Base-by-base conservation (phyloP, 2,113 vertebrate species). In the Halichoeres trimaculatus region DNA sequence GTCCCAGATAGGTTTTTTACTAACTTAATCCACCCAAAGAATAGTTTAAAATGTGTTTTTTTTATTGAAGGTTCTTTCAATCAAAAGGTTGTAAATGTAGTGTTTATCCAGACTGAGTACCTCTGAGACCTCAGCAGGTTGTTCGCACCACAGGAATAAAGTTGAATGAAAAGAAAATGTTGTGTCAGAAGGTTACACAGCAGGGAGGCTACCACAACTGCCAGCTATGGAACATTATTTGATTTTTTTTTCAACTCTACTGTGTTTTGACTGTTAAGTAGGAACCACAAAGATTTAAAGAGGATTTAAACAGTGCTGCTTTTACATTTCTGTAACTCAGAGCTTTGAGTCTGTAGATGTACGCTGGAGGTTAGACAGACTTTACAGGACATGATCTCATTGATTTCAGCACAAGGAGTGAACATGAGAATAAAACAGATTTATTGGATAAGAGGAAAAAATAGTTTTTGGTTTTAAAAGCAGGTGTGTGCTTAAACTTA, bases 41-140 rank as follows among this genome's bases (percentile, higher is more conserved):
- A 56, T 40, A 43, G 40, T 50, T 68, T 50, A 26, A 70, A 62
- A 4, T 30, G 30, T 30, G 30, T 30, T 30, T 38, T 30, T 23
- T 78, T 59, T 61, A 61, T 72, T 84, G 63, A 35, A 30, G 36
- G 19, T n/a, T 48, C 65, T 78, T 91, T 85, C 53, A 62, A 45
- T 77, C 47, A 63, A 30, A 64, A 84, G 59, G 60, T 70, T 81
- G 54, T 74, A 72, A 88, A 75, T 66, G 36, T 70, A 65, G 84
- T 81, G 70, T 89, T 91, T 88, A 84, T 78, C 59, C 74, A 71
- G 65, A 74, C 22, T 61, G 53, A 84, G 76, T 70, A 61, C 53
- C 60, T 76, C 67, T 57, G 70, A 82, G 75, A 69, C 76, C 73
- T 79, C 81, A 76, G 60, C 22, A 24, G 80, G 67, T 72, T 34